phyloP scores from a whole-genome alignment of 2,797 vertebrate species.

The Enteromius fasciolatus region DNA sequence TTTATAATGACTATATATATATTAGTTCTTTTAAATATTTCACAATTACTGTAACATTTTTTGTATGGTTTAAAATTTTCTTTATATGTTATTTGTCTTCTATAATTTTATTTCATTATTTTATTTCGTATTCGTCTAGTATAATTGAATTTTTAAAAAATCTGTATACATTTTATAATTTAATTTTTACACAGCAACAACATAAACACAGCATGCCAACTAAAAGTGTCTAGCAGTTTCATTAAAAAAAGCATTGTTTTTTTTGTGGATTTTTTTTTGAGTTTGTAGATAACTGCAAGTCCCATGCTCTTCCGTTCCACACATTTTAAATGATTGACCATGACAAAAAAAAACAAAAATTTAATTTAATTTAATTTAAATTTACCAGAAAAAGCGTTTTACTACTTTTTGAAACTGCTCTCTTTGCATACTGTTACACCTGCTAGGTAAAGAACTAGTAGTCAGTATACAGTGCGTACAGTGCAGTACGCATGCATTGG shows the following conservation, averaged over 20 bases:
- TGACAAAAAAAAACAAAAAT: background rate
- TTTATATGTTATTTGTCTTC: background rate
- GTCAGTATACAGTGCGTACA: background rate
- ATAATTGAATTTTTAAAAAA: background rate
- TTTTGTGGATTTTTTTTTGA: too few relatives aligned
- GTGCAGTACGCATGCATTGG: background rate
- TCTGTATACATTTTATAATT: too few relatives aligned
- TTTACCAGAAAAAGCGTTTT: background rate
- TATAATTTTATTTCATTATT: background rate
- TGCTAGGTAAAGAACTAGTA: background rate
- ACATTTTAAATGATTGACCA: background rate
- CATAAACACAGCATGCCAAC: background rate
- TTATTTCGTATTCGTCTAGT: background rate
- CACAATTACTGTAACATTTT: too few relatives aligned
- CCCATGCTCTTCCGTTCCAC: background rate
- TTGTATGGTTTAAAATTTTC: too few relatives aligned
- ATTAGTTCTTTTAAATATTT: too few relatives aligned
- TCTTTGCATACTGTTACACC: background rate
- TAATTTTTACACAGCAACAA: background rate
- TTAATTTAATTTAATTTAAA: too few relatives aligned
- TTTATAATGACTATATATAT: too few relatives aligned
- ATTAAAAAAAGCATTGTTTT: background rate
- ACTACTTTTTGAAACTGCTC: background rate
- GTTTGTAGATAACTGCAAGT: background rate
- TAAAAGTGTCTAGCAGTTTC: background rate